Conservation (phyloP, 2,888 invertebrate genomes). For the Pristionchus mayeri region DNA sequence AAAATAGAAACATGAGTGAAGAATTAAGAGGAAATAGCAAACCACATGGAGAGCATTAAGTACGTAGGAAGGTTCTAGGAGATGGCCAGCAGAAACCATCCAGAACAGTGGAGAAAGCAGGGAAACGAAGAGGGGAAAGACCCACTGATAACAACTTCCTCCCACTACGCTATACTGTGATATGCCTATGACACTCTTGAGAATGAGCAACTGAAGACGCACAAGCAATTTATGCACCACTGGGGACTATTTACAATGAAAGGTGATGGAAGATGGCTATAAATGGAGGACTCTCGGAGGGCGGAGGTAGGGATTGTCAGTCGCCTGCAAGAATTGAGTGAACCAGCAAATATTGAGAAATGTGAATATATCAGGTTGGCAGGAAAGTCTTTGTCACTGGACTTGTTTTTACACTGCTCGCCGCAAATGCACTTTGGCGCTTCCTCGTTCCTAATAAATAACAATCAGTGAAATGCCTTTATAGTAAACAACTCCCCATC, state of each 20-base stretch:
- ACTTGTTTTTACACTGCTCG: no score
- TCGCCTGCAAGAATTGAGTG: constrained; percentile 40
- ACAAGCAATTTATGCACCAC: constrained; percentile 3
- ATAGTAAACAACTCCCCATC: no score
- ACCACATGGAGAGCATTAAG: background rate
- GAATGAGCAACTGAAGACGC: background rate
- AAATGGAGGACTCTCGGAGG: constrained; percentile 24
- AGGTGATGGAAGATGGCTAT: background rate
- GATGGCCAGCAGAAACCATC: background rate
- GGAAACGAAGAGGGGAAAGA: constrained; percentile 9
- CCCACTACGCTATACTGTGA: background rate
- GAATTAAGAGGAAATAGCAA: background rate
- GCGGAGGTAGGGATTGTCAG: constrained; percentile 37
- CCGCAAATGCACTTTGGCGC: no score
- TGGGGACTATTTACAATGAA: background rate
- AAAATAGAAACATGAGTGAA: background rate
- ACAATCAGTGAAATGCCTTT: no score
- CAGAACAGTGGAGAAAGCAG: background rate
- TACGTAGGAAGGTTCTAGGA: background rate
- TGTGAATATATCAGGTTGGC: no score
- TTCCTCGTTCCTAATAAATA: no score
- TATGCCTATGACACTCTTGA: background rate
- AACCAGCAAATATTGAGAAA: no score
- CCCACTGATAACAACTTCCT: constrained; percentile 34
- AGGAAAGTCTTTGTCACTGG: no score